phyloP scores from a whole-genome alignment of 2,113 vertebrate genomes.

The Sander lucioperca region DNA sequence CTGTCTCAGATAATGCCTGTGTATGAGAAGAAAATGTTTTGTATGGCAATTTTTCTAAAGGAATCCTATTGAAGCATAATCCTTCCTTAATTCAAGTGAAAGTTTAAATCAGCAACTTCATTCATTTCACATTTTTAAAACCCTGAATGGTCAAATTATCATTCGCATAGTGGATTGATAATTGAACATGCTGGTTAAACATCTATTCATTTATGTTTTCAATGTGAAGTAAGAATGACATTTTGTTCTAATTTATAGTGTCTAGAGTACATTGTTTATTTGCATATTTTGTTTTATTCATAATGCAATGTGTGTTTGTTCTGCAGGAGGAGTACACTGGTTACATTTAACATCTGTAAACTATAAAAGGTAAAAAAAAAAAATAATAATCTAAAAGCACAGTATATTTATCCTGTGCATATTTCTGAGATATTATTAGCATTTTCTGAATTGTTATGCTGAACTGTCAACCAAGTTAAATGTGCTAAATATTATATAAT shows the following conservation, averaged over 20 bases:
- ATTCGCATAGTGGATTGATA: neutral
- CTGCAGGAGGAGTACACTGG: no score
- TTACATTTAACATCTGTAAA: no score
- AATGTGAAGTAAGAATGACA: neutral
- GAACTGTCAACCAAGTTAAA: no score
- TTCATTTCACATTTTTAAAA: neutral
- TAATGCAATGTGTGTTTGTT: neutral
- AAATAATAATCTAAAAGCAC: no score
- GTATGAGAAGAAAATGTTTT: neutral
- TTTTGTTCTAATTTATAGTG: neutral
- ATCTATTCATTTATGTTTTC: neutral
- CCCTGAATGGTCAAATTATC: neutral
- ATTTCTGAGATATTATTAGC: no score
- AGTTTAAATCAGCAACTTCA: neutral
- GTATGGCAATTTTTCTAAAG: neutral
- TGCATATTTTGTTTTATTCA: constrained; percentile 7
- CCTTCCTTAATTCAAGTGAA: neutral
- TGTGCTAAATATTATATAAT: no score
- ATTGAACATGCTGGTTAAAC: neutral
- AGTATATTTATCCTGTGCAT: no score
- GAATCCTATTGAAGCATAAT: neutral
- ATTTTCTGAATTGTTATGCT: no score
- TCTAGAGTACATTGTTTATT: neutral
- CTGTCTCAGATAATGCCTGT: neutral
- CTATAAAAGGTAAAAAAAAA: no score